Conservation (phyloP, 2,797 vertebrate genomes). For the Phrynocephalus vlangalii region DNA sequence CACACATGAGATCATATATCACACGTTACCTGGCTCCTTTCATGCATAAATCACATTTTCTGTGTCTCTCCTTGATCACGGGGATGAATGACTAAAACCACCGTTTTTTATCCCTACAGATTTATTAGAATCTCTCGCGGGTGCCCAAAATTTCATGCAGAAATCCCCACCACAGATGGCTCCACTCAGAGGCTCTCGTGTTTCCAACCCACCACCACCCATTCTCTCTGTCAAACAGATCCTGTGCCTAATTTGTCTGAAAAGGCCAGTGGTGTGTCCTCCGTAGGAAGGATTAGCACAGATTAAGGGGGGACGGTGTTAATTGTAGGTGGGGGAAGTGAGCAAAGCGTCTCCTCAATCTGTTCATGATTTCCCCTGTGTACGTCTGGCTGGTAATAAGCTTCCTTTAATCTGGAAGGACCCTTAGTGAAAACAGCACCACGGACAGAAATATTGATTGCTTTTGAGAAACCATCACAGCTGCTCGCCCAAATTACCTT, state of each 20-base stretch:
- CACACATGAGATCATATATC: constrained; percentile 32
- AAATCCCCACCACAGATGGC: not conserved
- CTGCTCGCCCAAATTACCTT: constrained; percentile 99
- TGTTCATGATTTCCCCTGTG: constrained; percentile 84
- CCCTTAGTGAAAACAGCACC: constrained; percentile 85
- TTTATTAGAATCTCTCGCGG: constrained; percentile 2
- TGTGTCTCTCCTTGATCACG: not conserved
- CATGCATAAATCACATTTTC: constrained; percentile 29
- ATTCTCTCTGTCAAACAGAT: constrained; percentile 43
- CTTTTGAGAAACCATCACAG: constrained; percentile 94
- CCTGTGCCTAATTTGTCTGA: constrained; percentile 64
- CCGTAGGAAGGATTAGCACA: constrained; percentile 81
- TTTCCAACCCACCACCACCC: constrained; percentile 21
- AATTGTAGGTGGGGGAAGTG: constrained; percentile 80
- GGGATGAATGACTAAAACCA: constrained; percentile 18
- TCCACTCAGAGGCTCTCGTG: constrained; percentile 30
- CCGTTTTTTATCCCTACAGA: constrained; percentile 11
- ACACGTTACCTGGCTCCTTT: not conserved
- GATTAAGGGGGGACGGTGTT: constrained; percentile 82
- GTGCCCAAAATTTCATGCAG: not conserved
- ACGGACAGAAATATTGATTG: constrained; percentile 96
- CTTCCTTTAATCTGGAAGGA: constrained; percentile 84
- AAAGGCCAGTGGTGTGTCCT: constrained; percentile 73
- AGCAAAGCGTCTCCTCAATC: constrained; percentile 75
- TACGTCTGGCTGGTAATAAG: constrained; percentile 82